A percentile compares a stretch with the other conserved stretches of the same genome.
Evolutionary conservation across 2,797 vertebrate genomes (phyloP).

Genomic region (Neostethus bicornis): DNA sequence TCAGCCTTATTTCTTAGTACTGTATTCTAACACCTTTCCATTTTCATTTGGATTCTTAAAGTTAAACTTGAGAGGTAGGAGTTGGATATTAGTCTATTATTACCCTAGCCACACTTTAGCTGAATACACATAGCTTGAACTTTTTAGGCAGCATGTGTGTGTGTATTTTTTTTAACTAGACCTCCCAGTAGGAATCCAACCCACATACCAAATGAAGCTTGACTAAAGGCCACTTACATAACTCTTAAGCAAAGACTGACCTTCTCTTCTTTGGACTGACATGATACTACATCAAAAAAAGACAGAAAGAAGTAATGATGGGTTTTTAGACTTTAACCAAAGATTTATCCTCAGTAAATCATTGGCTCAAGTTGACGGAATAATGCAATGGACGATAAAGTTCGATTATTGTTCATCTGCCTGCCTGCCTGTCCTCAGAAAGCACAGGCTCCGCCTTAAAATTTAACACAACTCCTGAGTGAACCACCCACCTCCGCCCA

Average conservation of each 20-base stretch:
- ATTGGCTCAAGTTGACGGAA: slow-evolving; percentile 8
- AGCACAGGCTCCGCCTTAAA: no score
- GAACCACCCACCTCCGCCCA: no score
- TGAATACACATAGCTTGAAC: slow-evolving; percentile 54
- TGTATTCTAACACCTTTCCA: slow-evolving; percentile 61
- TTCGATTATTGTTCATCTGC: no score
- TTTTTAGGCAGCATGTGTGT: slow-evolving; percentile 9
- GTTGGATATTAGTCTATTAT: slow-evolving; percentile 65
- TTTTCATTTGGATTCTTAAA: slow-evolving; percentile 61
- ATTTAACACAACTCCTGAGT: no score
- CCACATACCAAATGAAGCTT: slow-evolving; percentile 63
- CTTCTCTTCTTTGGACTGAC: slow-evolving; percentile 62
- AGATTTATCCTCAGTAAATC: slow-evolving; percentile 23
- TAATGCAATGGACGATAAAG: neutral
- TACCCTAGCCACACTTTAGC: slow-evolving; percentile 50
- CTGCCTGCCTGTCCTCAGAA: no score
- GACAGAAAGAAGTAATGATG: slow-evolving; percentile 30
- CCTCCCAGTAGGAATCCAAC: slow-evolving; percentile 47
- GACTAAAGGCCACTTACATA: slow-evolving; percentile 77
- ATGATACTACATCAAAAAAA: slow-evolving; percentile 33
- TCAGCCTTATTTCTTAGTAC: slow-evolving; percentile 41
- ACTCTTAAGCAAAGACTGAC: slow-evolving; percentile 71
- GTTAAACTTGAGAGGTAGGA: slow-evolving; percentile 63
- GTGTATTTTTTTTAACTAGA: slow-evolving; percentile 51
- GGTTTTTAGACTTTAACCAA: slow-evolving; percentile 20